phyloP scores from a whole-genome alignment of 2,797 vertebrate genomes.

The Anisognathus igniventris region DNA sequence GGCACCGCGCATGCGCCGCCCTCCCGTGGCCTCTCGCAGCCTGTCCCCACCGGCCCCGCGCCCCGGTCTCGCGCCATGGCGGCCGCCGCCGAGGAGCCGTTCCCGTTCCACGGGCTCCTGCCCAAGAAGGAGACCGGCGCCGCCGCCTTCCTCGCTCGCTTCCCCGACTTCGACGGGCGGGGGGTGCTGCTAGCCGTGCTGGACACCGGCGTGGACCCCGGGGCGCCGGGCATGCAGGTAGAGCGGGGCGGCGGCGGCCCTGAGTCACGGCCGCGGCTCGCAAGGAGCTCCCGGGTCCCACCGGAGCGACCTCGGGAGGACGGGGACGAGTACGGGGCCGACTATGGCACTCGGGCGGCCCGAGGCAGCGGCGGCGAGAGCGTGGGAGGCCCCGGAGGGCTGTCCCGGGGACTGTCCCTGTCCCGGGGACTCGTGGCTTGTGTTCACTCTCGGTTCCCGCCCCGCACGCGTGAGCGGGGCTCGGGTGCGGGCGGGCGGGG shows the following conservation, averaged over 20 bases:
- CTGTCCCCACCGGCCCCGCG: rapidly evolving
- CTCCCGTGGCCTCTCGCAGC: background rate
- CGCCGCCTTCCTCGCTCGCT: slow-evolving; percentile 86
- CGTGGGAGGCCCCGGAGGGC: background rate
- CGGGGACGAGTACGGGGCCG: no score
- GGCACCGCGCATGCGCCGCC: background rate
- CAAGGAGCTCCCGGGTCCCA: background rate
- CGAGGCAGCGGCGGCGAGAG: background rate
- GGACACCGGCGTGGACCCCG: slow-evolving; percentile 96
- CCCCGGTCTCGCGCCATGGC: slow-evolving; percentile 77
- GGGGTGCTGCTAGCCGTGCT: slow-evolving; percentile 91
- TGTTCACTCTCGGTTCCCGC: background rate
- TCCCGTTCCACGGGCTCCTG: slow-evolving; percentile 93
- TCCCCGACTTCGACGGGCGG: slow-evolving; percentile 92
- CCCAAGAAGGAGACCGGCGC: slow-evolving; percentile 97
- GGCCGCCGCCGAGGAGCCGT: slow-evolving; percentile 87
- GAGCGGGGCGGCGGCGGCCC: slow-evolving; percentile 40
- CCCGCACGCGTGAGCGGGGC: background rate
- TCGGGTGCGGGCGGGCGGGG: background rate
- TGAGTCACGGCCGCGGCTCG: background rate
- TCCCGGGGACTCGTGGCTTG: background rate
- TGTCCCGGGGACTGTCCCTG: background rate
- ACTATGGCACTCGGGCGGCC: background rate
- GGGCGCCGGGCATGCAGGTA: slow-evolving; percentile 98
- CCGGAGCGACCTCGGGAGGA: background rate